Conservation (phyloP, 1,140 invertebrate genomes). For the Tyrophagus putrescentiae region DNA sequence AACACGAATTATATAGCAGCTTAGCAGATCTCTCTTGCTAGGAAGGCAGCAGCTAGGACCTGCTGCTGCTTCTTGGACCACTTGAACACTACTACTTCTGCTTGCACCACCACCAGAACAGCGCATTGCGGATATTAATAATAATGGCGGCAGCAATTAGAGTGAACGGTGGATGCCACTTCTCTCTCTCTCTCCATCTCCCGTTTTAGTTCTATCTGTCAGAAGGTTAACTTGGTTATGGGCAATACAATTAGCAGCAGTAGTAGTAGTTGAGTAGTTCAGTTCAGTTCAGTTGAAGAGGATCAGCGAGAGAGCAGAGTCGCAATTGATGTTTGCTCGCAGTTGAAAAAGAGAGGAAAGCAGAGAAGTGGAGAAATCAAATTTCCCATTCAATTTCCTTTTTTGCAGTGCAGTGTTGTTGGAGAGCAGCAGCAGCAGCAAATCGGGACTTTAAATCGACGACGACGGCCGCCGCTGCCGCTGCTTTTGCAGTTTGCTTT, state of each 20-base stretch:
- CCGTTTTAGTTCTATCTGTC: too few species aligned
- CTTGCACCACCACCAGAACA: too few species aligned
- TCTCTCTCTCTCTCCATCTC: too few species aligned
- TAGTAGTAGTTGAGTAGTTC: too few species aligned
- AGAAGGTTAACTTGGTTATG: conserved; percentile 10
- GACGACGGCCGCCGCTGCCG: neutral
- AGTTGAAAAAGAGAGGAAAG: too few species aligned
- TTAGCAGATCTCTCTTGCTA: too few species aligned
- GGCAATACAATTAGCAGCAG: conserved; percentile 4
- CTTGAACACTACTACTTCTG: too few species aligned
- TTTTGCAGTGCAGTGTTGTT: too few species aligned
- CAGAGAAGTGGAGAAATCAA: conserved; percentile 7
- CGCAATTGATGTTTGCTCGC: conserved; percentile 12
- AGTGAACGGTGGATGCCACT: neutral
- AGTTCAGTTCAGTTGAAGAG: neutral
- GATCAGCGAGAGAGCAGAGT: neutral
- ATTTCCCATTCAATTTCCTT: conserved; percentile 13
- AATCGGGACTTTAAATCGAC: conserved; percentile 2
- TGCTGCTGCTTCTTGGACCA: too few species aligned
- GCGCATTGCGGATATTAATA: conserved; percentile 14
- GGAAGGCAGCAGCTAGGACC: too few species aligned
- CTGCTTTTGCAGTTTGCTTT: neutral
- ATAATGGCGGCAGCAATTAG: neutral
- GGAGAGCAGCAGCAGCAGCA: too few species aligned
- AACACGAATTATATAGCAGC: conserved; percentile 9